These are phyloP conservation scores for Scaptomyza cyrtandrae DNA, from an alignment of 2,888 invertebrate genomes.

Conservation along the genomic window DNA sequence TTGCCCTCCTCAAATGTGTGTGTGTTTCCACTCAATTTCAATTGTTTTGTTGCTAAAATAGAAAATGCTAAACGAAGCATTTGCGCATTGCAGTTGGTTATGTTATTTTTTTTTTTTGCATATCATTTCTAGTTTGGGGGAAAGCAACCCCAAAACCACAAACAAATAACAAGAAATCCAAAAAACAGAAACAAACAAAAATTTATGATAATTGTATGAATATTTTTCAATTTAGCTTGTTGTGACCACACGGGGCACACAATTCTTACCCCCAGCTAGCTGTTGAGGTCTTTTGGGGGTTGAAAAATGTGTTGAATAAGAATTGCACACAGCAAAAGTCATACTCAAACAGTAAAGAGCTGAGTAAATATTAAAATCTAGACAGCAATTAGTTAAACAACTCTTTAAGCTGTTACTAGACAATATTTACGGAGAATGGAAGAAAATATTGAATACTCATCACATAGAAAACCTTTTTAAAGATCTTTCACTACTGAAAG, in stretches of 20 bases:
- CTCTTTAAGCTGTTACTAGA: not conserved
- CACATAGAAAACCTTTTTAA: not conserved
- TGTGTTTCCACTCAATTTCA: slow-evolving; percentile 65
- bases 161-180: not conserved
- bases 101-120: slow-evolving; percentile 27
- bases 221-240: slow-evolving; percentile 50
- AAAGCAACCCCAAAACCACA: slow-evolving; percentile 6
- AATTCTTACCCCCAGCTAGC: slow-evolving; percentile 2
- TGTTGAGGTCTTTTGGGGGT: not conserved
- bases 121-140: slow-evolving; percentile 28
- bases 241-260: slow-evolving; percentile 10
- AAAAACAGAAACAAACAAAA: slow-evolving; percentile 20
- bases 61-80: slow-evolving; percentile 42
- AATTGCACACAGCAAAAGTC: slow-evolving; percentile 19
- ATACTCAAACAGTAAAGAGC: slow-evolving; percentile 9
- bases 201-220: slow-evolving; percentile 58
- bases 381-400: slow-evolving; percentile 9
- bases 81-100: slow-evolving; percentile 71
- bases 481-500: not conserved
- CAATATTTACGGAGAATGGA: no score
- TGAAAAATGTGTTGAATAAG: slow-evolving; percentile 45
- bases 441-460: not conserved
- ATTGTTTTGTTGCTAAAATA: slow-evolving; percentile 56
- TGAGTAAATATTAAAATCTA: slow-evolving; percentile 20
- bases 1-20: not conserved